A percentile compares a stretch with the other conserved stretches of the same genome.
These are phyloP conservation scores for Galeopterus variegatus DNA, from an alignment of 2,113 vertebrate species.

Conservation along the genomic window DNA sequence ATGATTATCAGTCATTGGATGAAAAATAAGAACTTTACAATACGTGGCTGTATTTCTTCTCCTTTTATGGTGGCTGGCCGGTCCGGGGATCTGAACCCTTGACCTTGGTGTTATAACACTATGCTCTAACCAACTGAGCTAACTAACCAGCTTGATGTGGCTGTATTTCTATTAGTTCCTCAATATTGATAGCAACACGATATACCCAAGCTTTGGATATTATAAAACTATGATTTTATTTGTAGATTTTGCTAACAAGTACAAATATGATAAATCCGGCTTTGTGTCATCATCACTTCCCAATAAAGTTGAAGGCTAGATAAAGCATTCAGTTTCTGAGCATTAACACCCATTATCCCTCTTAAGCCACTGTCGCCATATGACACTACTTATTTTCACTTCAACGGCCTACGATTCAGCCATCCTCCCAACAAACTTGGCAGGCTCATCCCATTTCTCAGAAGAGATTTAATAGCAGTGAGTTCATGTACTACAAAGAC, in stretches of 20 bases:
- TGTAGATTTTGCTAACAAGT: neutral
- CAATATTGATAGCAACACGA: neutral
- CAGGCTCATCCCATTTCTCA: slow-evolving; percentile 44
- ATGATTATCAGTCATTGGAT: neutral
- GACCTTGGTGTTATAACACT: too few relatives aligned
- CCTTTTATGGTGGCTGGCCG: too few relatives aligned
- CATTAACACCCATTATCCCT: neutral
- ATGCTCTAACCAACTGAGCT: too few relatives aligned
- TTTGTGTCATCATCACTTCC: neutral
- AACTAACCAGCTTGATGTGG: too few relatives aligned
- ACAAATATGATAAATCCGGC: neutral
- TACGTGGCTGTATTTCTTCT: neutral
- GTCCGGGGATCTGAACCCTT: too few relatives aligned
- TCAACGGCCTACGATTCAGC: neutral
- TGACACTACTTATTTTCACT: neutral
- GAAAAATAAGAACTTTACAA: neutral
- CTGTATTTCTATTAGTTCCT: neutral
- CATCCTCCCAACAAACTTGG: neutral
- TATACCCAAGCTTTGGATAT: neutral
- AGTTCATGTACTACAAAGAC: neutral
- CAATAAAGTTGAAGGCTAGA: neutral
- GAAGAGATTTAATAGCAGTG: slow-evolving; percentile 29
- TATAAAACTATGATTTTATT: neutral
- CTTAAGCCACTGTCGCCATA: neutral
- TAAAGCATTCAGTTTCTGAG: neutral